Conservation (phyloP, 2,888 invertebrate species). For the Spodoptera picta region DNA sequence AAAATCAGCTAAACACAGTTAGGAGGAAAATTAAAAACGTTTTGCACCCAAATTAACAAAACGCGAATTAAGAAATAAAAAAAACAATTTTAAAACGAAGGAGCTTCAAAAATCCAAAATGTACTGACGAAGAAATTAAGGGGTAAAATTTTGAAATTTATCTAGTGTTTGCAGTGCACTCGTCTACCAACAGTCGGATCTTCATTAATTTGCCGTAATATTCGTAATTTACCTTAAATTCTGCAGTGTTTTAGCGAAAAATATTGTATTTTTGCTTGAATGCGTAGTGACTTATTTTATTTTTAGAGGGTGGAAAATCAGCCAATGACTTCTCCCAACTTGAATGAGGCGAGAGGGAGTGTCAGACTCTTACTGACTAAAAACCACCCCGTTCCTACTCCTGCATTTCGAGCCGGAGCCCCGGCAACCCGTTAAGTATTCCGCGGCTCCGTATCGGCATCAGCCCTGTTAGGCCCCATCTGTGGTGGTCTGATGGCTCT, state of each 20-base stretch:
- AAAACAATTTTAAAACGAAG: conserved; percentile 18
- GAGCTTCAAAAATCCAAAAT: conserved; percentile 17
- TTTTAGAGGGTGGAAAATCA: not conserved
- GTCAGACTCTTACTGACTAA: too few relatives aligned
- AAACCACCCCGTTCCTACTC: too few relatives aligned
- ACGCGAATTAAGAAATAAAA: conserved; percentile 23
- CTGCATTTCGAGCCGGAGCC: too few relatives aligned
- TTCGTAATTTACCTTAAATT: conserved; percentile 19
- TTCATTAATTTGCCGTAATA: conserved; percentile 46
- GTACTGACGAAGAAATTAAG: conserved; percentile 27
- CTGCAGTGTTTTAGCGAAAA: conserved; percentile 20
- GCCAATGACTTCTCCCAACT: too few relatives aligned
- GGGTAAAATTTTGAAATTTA: conserved; percentile 40
- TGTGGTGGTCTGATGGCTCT: too few relatives aligned
- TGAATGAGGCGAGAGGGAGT: too few relatives aligned
- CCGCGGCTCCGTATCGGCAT: too few relatives aligned
- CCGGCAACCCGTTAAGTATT: too few relatives aligned
- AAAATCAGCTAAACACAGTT: not conserved
- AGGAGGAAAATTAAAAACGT: conserved; percentile 15
- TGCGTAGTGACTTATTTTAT: not conserved
- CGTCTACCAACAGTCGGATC: conserved; percentile 15
- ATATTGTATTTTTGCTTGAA: not conserved
- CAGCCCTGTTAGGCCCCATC: too few relatives aligned
- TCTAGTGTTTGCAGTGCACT: conserved; percentile 48
- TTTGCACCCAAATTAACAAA: conserved; percentile 16